Evolutionary conservation across 2,888 invertebrate species (phyloP).

Genomic region (Trimorus sp.): DNA sequence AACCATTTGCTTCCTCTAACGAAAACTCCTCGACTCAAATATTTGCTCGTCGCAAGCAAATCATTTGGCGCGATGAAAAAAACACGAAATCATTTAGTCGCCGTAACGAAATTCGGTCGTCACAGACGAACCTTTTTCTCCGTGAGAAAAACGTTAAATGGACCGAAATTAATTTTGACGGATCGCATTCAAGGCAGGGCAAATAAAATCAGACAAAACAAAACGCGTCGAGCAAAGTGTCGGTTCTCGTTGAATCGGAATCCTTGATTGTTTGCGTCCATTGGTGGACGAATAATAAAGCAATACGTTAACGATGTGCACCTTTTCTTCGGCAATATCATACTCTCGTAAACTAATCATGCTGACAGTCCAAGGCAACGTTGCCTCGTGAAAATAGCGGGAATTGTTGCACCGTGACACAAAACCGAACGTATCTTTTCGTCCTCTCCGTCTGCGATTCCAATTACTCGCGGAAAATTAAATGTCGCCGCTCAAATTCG

Average conservation of each 20-base stretch:
- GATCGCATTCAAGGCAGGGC: too few species aligned
- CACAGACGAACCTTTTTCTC: too few species aligned
- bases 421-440: conserved; percentile 26
- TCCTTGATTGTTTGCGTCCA: conserved; percentile 32
- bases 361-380: conserved; percentile 60
- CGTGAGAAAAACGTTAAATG: too few species aligned
- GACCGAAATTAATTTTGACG: too few species aligned
- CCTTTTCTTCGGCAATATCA: conserved; percentile 46
- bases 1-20: too few species aligned
- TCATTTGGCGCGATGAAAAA: too few species aligned
- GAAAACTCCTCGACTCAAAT: too few species aligned
- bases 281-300: conserved; percentile 49
- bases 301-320: conserved; percentile 44
- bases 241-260: not conserved
- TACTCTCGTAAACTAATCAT: conserved; percentile 53
- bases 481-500: not conserved
- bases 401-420: conserved; percentile 46
- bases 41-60: too few species aligned
- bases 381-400: conserved; percentile 45
- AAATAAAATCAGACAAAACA: not conserved
- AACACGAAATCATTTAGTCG: too few species aligned
- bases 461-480: not conserved
- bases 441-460: conserved; percentile 9
- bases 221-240: conserved; percentile 1
- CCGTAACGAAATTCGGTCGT: too few species aligned